These are phyloP conservation scores for Nephrotoma guestfalica DNA, from an alignment of 2,888 invertebrate genomes.

Conservation along the genomic window DNA sequence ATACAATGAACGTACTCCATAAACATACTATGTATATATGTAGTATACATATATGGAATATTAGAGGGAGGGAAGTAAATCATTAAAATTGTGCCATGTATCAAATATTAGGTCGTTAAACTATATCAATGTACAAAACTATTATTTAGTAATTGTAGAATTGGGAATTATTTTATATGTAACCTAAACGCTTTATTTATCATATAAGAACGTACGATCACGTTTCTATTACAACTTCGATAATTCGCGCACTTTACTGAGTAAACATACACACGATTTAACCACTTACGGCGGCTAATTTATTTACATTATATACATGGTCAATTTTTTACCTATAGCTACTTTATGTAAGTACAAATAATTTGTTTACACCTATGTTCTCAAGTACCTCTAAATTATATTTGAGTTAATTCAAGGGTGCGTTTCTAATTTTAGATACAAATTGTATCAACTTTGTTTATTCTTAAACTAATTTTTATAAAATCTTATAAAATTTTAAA, in stretches of 20 bases:
- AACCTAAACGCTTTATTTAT: not conserved
- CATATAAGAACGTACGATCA: not conserved
- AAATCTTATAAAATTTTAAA: too few relatives aligned
- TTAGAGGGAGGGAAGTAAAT: not conserved
- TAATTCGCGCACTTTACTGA: not conserved
- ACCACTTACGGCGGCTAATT: not conserved
- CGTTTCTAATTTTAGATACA: too few relatives aligned
- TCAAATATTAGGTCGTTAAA: not conserved
- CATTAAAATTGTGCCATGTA: not conserved
- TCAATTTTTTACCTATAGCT: too few relatives aligned
- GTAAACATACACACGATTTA: not conserved
- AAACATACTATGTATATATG: not conserved
- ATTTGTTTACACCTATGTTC: too few relatives aligned
- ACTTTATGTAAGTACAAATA: too few relatives aligned
- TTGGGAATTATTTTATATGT: not conserved
- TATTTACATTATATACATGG: too few relatives aligned
- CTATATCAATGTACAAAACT: not conserved
- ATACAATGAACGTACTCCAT: not conserved
- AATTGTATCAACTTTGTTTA: too few relatives aligned
- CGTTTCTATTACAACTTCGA: not conserved
- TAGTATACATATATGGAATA: too few relatives aligned
- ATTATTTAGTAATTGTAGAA: not conserved
- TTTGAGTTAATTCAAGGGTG: too few relatives aligned
- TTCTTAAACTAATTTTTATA: too few relatives aligned
- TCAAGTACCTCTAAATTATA: too few relatives aligned